Base-by-base conservation (phyloP, 2,113 vertebrate genomes). In the Rhinolophus ferrumequinum region DNA sequence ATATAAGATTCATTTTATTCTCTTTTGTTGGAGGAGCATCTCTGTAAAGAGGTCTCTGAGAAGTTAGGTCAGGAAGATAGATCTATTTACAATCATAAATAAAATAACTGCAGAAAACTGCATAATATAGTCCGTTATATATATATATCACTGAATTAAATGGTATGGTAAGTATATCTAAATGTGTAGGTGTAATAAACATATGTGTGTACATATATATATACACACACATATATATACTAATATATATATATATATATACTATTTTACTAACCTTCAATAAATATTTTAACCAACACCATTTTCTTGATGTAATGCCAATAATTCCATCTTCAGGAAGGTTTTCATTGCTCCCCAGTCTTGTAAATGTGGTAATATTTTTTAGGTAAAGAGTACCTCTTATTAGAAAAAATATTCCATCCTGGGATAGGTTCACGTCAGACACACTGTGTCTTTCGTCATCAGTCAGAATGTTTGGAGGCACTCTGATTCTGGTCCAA, bases 241-340 rank as follows among this genome's bases (percentile, higher is more conserved):
- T n/a, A n/a, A n/a, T 67, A 62, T 56, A 38, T 3, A 30, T 70
- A 95, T 50, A 76, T 67, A 62, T 56, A 38, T 2, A 30, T 70
- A 95, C 79, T 66, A 19, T 95, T 92, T 88, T 96, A 98, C 91
- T 95, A 50, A 97, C 96, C 94, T 95, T 82, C 44, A 75, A 8
- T 83, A 85, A 70, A 90, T 85, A 97, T 16, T 85, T 0, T 0
- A 44, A 8, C 94, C 89, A 96, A 95, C 98, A 98, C 88, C 93
- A 98, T 11, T 2, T 92, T 97, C 95, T 97, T 96, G 85, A 44
- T 28, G 11, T 1, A 93, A 97, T 72, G 84, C 96, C 95, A 84
- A 60, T 64, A 96, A 98, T 80, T 92, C 84, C 60, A 88, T 13
- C 44, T 56, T 87, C 13, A 64, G 97, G 93, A 95, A 98, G 69